Base-by-base conservation (phyloP, 2,888 invertebrate genomes). In the Drosophila maculinotata region DNA sequence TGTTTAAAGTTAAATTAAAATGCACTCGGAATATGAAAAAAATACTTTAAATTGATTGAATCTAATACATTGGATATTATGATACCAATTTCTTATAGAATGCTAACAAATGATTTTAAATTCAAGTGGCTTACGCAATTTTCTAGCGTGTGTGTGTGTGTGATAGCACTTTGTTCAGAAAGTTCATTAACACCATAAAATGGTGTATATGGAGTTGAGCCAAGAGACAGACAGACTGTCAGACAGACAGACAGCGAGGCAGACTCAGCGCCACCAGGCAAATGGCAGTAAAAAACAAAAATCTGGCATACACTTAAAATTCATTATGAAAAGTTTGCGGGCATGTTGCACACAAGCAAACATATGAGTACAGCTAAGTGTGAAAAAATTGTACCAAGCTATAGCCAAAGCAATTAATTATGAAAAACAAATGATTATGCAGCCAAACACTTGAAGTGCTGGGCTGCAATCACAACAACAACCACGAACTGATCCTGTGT, bases 141-240 rank as follows among this genome's bases (percentile, higher is more conserved):
- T 25, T 10, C 20, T 12, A 26, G 31, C 33, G 20, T 28, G 28
- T 57, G 17, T 45, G 42, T 30, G 23, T 56, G 47, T 38, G 10
- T 41, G 57, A 12, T 14, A 44, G 59, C 53, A 67, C 30, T 65
- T 51, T 56, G 57, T 59, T 52, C 57, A 71, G 81, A 82, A 20
- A 76, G 87, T 84, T 84, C 84, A 84, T 87, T 84, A 84, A 84
- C 83, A 83, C 84, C 79, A 83, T 84, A 81, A 81, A 80, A 69
- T 57, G 56, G 56, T 57, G 57, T 42, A 62, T 56, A 54, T 79
- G 76, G 74, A 76, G 65, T 42, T 41, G 45, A 69, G 83, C 82
- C 78, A 83, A 71, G 45, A 65, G 59, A 57, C 58, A 39, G 53
- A 15, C 10, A 31, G 67, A 69, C 63, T 33, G 57, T 28, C 74